These are phyloP conservation scores for Mycalesis mineus DNA, from an alignment of 2,888 invertebrate genomes.

Conservation along the genomic window DNA sequence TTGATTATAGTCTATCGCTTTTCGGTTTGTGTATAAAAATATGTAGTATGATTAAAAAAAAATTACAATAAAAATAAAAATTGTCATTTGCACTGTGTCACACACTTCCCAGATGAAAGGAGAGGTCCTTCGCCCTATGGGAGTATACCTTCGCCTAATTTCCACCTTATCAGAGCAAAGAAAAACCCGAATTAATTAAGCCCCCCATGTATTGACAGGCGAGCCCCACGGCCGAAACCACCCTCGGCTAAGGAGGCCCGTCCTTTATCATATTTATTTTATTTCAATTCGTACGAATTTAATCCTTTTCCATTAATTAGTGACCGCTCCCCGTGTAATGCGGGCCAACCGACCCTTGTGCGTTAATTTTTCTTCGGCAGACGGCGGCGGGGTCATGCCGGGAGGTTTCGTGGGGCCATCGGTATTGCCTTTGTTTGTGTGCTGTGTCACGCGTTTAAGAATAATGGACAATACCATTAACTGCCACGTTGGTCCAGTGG, in stretches of 20 bases:
- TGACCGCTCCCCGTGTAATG: conserved; percentile 67
- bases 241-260: conserved; percentile 52
- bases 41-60: too few relatives aligned
- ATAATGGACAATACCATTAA: neutral
- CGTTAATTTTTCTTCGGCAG: conserved; percentile 71
- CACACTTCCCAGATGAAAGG: neutral
- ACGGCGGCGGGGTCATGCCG: conserved; percentile 45
- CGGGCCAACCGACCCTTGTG: conserved; percentile 57
- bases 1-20: too few relatives aligned
- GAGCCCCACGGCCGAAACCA: conserved; percentile 41
- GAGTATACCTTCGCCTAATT: conserved; percentile 1
- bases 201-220: conserved; percentile 49
- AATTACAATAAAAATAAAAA: too few relatives aligned
- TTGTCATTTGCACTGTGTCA: neutral
- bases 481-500: too few relatives aligned
- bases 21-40: too few relatives aligned
- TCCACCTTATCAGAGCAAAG: conserved; percentile 25
- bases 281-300: conserved; percentile 76
- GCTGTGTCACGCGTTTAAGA: conserved; percentile 1
- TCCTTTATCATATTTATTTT: conserved; percentile 77
- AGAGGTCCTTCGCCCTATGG: neutral
- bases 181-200: conserved; percentile 40
- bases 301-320: conserved; percentile 79
- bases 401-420: conserved; percentile 21
- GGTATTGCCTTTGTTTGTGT: conserved; percentile 13